Evolutionary conservation across 2,113 vertebrate genomes (phyloP).

Genomic region (Rhabdornis inornatus): DNA sequence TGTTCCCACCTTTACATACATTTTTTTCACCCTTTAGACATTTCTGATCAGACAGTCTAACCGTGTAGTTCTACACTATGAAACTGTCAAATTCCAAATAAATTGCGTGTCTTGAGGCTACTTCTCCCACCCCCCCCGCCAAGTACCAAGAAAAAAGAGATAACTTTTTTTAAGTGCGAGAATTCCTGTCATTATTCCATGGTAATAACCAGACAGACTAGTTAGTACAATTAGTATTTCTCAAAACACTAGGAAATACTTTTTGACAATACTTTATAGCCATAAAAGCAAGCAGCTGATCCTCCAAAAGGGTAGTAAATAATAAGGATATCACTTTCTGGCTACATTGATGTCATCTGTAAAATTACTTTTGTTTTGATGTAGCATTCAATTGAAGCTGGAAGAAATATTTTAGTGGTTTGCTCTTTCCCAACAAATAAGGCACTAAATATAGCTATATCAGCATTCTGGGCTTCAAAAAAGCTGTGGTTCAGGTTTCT

Average conservation of each 20-base stretch:
- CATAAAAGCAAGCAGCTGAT: neutral
- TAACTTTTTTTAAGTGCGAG: neutral
- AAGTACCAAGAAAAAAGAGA: neutral
- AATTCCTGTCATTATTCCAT: neutral
- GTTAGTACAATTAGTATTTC: neutral
- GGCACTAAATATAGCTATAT: slow-evolving; percentile 33
- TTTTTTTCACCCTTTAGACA: neutral
- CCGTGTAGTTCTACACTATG: neutral
- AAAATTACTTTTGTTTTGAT: slow-evolving; percentile 23
- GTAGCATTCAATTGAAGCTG: slow-evolving; percentile 16
- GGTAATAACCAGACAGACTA: neutral
- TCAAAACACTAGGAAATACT: neutral
- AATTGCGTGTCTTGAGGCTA: neutral
- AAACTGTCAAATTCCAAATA: neutral
- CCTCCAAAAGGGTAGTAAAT: neutral
- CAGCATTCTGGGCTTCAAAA: slow-evolving; percentile 16
- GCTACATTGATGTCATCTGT: neutral
- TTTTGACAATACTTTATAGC: neutral
- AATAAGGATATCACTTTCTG: neutral
- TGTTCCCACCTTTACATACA: neutral
- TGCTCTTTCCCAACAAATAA: slow-evolving; percentile 33
- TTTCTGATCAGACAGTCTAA: neutral
- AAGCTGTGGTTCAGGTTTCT: slow-evolving; percentile 47
- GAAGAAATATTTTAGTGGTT: slow-evolving; percentile 39
- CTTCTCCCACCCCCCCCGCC: rapidly evolving